Base-by-base conservation (phyloP, 2,797 vertebrate species). In the Amblyopsis hoosieri region DNA sequence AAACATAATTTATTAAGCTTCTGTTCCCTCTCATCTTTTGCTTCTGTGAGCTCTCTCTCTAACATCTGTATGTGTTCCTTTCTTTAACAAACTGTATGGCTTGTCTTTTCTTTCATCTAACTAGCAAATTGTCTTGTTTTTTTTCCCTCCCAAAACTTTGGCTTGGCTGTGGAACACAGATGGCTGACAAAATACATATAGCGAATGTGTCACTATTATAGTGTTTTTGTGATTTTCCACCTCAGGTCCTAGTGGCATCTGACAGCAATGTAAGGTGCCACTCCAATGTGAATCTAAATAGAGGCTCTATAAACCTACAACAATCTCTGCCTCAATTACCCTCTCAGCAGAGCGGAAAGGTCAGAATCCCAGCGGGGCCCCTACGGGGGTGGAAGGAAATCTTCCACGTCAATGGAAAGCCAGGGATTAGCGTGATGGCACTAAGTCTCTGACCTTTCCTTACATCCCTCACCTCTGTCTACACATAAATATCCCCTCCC, bases 341-440 rank as follows among this genome's bases (percentile, higher is more conserved):
- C 69, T 62, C 19, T 42, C 29, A 69, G 31, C 3, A 33, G 47
- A 80, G 52, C 3, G 14, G 45, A 80, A 79, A 78, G 65, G 71
- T 75, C 54, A 75, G n/a, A 56, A 56, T 56, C 69, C 45, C 57
- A 56, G 42, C 19, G 19, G 65, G 59, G 56, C 3, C 54, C 67
- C 47, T 45, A 13, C 59, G 58, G 23, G 47, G 45, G 52, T 54
- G 14, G 42, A 9, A 51, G 0, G 37, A 49, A 70, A 46, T 45
- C 33, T 46, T 65, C 47, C 56, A 10, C 51, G 46, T 69, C 50
- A 58, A 12, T 51, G 53, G 57, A 62, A 69, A 62, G 66, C 54
- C 15, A 11, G 17, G 46, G 61, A 73, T 69, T 66, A 71, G 58
- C 3, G 42, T 37, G 58, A 4, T 45, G 48, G 3, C 1, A 17